A percentile compares a stretch with the other conserved stretches of the same genome.
These are phyloP conservation scores for Lasius fuliginosus DNA, from an alignment of 2,888 invertebrate genomes.

Conservation along the genomic window DNA sequence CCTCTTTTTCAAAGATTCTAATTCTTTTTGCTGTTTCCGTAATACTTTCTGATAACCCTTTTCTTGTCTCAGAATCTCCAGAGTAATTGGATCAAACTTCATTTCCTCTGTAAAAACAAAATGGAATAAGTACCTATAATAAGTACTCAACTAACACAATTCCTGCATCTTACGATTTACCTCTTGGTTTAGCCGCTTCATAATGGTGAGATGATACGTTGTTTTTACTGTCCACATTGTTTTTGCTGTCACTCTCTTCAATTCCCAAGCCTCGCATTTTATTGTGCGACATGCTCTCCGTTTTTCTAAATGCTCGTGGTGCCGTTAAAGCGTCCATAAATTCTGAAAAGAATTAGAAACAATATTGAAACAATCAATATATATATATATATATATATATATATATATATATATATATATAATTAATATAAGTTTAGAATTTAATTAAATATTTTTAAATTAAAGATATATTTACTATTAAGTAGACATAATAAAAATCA, in stretches of 20 bases:
- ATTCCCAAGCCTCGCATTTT: slow-evolving; percentile 99
- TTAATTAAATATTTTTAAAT: background rate
- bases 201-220: slow-evolving; percentile 79
- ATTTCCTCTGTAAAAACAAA: slow-evolving; percentile 84
- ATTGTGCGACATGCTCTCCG: slow-evolving; percentile 87
- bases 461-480: background rate
- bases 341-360: slow-evolving; percentile 87
- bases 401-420: background rate
- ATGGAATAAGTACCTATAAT: background rate
- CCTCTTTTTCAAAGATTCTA: slow-evolving; percentile 96
- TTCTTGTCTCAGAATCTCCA: slow-evolving; percentile 94
- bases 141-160: slow-evolving; percentile 2
- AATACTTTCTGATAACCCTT: slow-evolving; percentile 97
- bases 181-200: slow-evolving; percentile 82
- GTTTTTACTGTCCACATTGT: slow-evolving; percentile 77
- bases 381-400: background rate
- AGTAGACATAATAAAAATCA: no score
- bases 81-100: slow-evolving; percentile 96
- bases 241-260: slow-evolving; percentile 90
- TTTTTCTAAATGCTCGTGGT: slow-evolving; percentile 90
- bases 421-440: background rate
- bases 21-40: slow-evolving; percentile 98
- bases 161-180: slow-evolving; percentile 66
- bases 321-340: slow-evolving; percentile 99
- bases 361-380: background rate